Percentiles rank a stretch among this genome's conserved stretches.
These are phyloP conservation scores for Drosophila saltans DNA, from an alignment of 1,140 invertebrate genomes.

Conservation along the genomic window DNA sequence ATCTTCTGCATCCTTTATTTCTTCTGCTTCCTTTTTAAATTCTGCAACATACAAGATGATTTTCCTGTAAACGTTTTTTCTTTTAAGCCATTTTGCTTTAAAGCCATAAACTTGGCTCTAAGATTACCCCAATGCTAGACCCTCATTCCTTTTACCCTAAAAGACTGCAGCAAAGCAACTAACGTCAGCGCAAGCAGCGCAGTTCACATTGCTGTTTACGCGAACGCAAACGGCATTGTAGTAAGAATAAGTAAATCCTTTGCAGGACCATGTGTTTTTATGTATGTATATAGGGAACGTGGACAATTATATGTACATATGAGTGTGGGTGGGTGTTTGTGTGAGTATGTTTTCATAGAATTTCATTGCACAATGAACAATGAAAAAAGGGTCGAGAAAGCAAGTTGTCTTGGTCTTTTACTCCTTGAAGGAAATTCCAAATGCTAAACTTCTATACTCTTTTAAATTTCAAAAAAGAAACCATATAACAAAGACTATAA, in stretches of 20 bases:
- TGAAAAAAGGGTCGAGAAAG: slow-evolving; percentile 23
- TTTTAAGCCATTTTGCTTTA: slow-evolving; percentile 60
- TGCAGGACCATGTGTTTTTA: slow-evolving; percentile 72
- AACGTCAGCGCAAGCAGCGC: slow-evolving; percentile 40
- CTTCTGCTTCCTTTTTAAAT: background rate
- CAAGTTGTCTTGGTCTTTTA: slow-evolving; percentile 31
- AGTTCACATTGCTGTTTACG: slow-evolving; percentile 35
- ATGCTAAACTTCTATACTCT: background rate
- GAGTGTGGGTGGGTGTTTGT: background rate
- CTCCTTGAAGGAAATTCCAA: background rate
- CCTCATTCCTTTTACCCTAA: background rate
- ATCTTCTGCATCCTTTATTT: too few species aligned
- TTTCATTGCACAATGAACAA: slow-evolving; percentile 23
- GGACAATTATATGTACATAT: background rate
- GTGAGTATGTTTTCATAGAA: background rate
- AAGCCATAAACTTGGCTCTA: slow-evolving; percentile 32
- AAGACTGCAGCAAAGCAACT: background rate
- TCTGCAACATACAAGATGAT: slow-evolving; percentile 29
- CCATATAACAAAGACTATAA: too few species aligned
- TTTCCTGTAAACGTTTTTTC: slow-evolving; percentile 34
- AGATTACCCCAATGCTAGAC: background rate
- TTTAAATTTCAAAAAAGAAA: background rate
- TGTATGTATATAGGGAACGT: slow-evolving; percentile 56
- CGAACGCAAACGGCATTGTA: slow-evolving; percentile 22
- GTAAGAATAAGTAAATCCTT: slow-evolving; percentile 45